Base-by-base conservation (phyloP, 2,113 vertebrate species). In the Conger conger region DNA sequence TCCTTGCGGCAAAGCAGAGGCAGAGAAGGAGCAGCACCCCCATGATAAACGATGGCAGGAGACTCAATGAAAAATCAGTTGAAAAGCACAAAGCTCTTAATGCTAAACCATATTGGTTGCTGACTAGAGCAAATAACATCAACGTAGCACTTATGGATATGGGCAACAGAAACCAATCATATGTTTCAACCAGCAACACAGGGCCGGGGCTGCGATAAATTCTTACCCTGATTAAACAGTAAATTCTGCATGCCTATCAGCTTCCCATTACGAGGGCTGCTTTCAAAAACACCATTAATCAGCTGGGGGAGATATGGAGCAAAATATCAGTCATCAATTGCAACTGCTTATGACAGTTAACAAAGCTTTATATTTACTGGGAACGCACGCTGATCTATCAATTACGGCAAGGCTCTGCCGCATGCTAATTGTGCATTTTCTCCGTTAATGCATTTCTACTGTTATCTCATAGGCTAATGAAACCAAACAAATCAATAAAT, bases 381-480 rank as follows among this genome's bases (percentile, higher is more conserved):
- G 96, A 97, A 97, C 95, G 96, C 95, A 95, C 93, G 94, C 96
- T 96, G 96, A 97, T 97, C 97, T 97, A 98, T 98, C 98, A 97
- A 98, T 99, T 98, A 99, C 93, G 92, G 88, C 92, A 92, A 91
- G 94, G 95, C 96, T 95, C 93, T 92, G 94, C 93, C 94, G 95
- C 92, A 96, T 97, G 95, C 97, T 99, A 99, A 99, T 99, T 98
- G 97, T 97, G 96, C 97, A 98, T 99, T 99, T 98, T 98, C 97
- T 95, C 94, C 97, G 95, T 96, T 98, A 99, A 99, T 98, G 97
- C 98, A 98, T 99, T 97, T 96, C 95, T 96, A 96, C 97, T 96
- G 96, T 98, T 99, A 98, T 99, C 97, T 97, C 96, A 98, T 97
- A 97, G 97, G 97, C 97, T 99, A 99, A 99, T 97, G 98, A 99